Evolutionary conservation across 2,797 vertebrate genomes (phyloP), one percentile per base, ranked within the genome.

Genomic region (Epinephelus coioides): DNA sequence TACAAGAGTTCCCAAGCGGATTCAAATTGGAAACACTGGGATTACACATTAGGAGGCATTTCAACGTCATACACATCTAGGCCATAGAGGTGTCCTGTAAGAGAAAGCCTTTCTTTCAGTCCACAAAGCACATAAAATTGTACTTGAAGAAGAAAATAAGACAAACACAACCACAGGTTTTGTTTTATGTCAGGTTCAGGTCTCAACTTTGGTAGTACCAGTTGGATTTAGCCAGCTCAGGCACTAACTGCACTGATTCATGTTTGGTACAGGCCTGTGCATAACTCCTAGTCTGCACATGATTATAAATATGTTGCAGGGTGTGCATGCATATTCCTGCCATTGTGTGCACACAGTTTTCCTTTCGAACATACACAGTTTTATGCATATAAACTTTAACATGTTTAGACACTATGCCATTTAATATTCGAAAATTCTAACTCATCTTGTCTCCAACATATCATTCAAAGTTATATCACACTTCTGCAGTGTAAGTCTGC

Each of bases 401-500:
- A 1, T 59, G 43, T 76, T 66, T 25, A 2, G 34, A 34, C 34
- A 34, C 7, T 34, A 6, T 50, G 34, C 44, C 14, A 34, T 57
- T 68, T 14, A 72, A 72, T 12, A 57, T 47, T 76, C 27, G n/a
- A 44, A 63, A 60, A 72, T 53, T 53, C 6, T 21, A 67, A 60
- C 1, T 64, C 7, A 34, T 40, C 17, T 12, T 6, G 25, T 56
- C 54, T 68, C 30, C 56, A 77, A 60, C 73, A 61, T 44, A 55
- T 50, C 69, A 84, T 76, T 82, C 30, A 79, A 76, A 68, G 73
- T 69, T 81, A 53, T 47, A 59, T 87, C 53, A 47, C 75, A 53
- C 79, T 62, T 75, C 10, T 60, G 21, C 73, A 27, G 50, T 53
- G 21, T 38, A 71, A 63, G 56, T 84, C 74, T 76, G 61, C 4